A percentile compares a stretch with the other conserved stretches of the same genome.
Conservation (phyloP, 1,140 invertebrate genomes). For the Polypedilum pembai region DNA sequence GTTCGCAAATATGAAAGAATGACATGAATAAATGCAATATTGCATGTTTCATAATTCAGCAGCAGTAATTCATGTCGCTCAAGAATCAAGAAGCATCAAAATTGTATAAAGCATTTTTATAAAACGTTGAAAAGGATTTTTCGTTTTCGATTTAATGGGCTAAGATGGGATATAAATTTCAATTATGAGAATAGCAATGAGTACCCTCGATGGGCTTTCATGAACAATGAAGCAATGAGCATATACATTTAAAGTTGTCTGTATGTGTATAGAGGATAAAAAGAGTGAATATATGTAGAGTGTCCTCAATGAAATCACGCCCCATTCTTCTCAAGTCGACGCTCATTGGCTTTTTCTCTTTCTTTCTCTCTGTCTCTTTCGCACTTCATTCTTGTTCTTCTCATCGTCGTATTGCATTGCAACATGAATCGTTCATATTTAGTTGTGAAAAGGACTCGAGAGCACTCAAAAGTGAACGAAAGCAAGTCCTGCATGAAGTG, state of each 20-base stretch:
- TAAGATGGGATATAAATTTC: conserved; percentile 15
- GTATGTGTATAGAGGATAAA: neutral
- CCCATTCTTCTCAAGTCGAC: neutral
- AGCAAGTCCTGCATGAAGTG: neutral
- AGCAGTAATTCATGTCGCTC: neutral
- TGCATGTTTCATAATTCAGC: neutral
- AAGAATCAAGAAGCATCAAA: neutral
- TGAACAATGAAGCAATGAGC: neutral
- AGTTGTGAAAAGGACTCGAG: neutral
- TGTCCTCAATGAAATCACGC: conserved; percentile 21
- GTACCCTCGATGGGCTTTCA: neutral
- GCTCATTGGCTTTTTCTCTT: conserved; percentile 3
- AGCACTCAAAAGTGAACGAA: neutral
- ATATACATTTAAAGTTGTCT: no score
- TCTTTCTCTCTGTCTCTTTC: neutral
- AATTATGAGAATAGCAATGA: conserved; percentile 27
- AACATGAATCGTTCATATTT: neutral
- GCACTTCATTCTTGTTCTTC: neutral
- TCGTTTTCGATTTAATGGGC: no score
- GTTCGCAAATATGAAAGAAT: neutral
- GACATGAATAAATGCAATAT: neutral
- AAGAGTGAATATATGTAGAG: neutral
- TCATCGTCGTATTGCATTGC: neutral
- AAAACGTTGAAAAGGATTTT: neutral
- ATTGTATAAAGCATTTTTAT: neutral